These are phyloP conservation scores for Aleiodes leptofemur DNA, from an alignment of 2,888 invertebrate genomes.

Conservation along the genomic window DNA sequence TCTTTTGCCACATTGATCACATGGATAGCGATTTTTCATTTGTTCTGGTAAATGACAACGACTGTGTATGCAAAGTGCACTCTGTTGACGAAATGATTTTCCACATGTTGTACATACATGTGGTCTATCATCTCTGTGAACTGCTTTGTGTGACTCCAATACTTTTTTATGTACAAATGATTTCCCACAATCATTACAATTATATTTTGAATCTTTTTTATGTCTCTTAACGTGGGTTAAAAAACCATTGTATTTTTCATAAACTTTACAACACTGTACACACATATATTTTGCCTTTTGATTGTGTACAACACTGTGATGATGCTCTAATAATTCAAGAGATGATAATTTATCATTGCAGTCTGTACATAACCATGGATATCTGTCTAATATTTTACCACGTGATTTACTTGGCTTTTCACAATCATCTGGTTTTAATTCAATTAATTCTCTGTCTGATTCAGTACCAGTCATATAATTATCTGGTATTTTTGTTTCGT, in stretches of 20 bases:
- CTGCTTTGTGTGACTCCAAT: slow-evolving; percentile 75
- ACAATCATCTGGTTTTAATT: slow-evolving; percentile 62
- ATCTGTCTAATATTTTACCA: slow-evolving; percentile 74
- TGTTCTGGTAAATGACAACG: slow-evolving; percentile 78
- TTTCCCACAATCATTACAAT: slow-evolving; percentile 78
- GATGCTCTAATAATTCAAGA: slow-evolving; percentile 78
- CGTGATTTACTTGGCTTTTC: slow-evolving; percentile 62
- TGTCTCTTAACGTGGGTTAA: slow-evolving; percentile 81
- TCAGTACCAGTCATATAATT: slow-evolving; percentile 73
- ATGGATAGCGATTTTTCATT: slow-evolving; percentile 78
- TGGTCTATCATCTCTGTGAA: slow-evolving; percentile 77
- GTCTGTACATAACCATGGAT: slow-evolving; percentile 78
- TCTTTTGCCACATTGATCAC: slow-evolving; percentile 79
- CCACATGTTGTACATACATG: slow-evolving; percentile 78
- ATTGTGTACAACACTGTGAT: slow-evolving; percentile 80
- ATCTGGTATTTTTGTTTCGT: slow-evolving; percentile 69
- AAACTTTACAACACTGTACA: slow-evolving; percentile 81
- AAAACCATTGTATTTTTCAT: slow-evolving; percentile 80
- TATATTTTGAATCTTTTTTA: slow-evolving; percentile 79
- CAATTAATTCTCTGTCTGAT: slow-evolving; percentile 71
- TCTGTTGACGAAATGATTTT: slow-evolving; percentile 78
- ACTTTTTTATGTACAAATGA: slow-evolving; percentile 77
- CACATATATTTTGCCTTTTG: slow-evolving; percentile 81
- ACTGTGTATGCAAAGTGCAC: slow-evolving; percentile 77
- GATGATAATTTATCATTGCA: slow-evolving; percentile 76